phyloP scores from a whole-genome alignment of 2,888 invertebrate species.

The Exephanes ischioxanthus region DNA sequence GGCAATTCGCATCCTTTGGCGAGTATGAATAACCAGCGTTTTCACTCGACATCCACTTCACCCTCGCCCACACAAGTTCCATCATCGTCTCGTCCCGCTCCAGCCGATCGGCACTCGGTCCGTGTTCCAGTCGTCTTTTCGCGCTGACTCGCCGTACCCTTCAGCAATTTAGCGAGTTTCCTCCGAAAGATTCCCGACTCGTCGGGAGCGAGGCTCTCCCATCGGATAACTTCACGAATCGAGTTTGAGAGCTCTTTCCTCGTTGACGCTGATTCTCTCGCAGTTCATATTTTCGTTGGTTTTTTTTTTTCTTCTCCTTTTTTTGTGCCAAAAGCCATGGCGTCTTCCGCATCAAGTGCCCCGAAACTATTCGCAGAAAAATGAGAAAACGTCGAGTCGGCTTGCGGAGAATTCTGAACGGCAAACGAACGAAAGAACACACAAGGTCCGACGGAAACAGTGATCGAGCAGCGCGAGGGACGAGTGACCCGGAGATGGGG shows the following conservation, averaged over 20 bases:
- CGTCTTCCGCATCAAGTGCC: not conserved
- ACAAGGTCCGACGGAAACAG: not conserved
- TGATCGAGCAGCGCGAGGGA: not conserved
- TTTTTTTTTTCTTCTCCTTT: not conserved
- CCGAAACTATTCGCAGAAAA: not conserved
- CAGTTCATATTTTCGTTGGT: conserved; percentile 12
- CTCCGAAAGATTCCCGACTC: conserved; percentile 39
- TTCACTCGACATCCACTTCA: conserved; percentile 32
- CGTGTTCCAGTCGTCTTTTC: conserved; percentile 33
- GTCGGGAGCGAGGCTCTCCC: conserved; percentile 23
- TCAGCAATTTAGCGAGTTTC: conserved; percentile 62
- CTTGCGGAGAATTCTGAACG: not conserved
- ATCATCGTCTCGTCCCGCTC: conserved; percentile 10
- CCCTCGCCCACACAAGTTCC: conserved; percentile 48
- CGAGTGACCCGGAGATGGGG: not conserved
- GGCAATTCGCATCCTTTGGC: not conserved
- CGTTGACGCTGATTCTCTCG: conserved; percentile 45
- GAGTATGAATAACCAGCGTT: conserved; percentile 7
- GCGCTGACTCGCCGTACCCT: conserved; percentile 33
- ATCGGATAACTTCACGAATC: conserved; percentile 64
- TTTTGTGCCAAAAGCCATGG: not conserved
- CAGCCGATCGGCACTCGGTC: conserved; percentile 8
- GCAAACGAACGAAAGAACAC: not conserved
- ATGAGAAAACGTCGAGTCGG: not conserved
- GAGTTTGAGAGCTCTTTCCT: conserved; percentile 63